Base-by-base conservation (phyloP, 2,113 vertebrate genomes). In the Cyanistes caeruleus region DNA sequence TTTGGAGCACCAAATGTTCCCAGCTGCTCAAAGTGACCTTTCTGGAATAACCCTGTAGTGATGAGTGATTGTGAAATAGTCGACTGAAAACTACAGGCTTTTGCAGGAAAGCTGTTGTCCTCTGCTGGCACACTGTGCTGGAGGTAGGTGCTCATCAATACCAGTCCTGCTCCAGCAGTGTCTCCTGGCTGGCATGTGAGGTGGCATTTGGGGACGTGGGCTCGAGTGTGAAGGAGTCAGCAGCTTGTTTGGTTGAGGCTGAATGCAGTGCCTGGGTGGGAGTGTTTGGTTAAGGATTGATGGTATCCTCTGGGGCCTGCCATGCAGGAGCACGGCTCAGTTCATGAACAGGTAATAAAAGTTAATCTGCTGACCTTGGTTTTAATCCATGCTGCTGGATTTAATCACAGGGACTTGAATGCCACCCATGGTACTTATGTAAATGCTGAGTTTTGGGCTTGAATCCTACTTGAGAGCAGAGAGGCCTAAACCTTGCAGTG, bases 351-450 rank as follows among this genome's bases (percentile, higher is more conserved):
- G 76, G 89, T 95, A 89, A 87, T 84, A 89, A 78, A 95, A 94
- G 35, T 87, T 92, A 89, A 85, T 84, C 93, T 94, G 62, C 81
- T 94, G 91, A 89, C 89, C 70, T 87, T 93, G 52, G 58, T 76
- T 82, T 84, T 91, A 93, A 93, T 94, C 84, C 51, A 5, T 16
- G 77, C 74, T 60, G 69, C 58, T 92, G 74, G 70, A 68, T 78
- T 96, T 48, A 72, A 11, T 87, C 12, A 5, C 37, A 30, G 51
- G 14, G 60, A 43, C 84, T 87, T 46, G 76, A 51, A 72, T 95
- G 37, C 7, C 49, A 56, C 52, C 25, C 8, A 0, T 94, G 52
- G 44, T 33, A 53, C 11, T 11, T 44, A 28, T 1, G 39, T 77
- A 95, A 92, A 94, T 73, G 69, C 53, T 73, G 63, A 52, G 25